Evolutionary conservation across 35 echinoderm and acorn worm species (phyloP).

Genomic region (Holothuria glaberrima): DNA sequence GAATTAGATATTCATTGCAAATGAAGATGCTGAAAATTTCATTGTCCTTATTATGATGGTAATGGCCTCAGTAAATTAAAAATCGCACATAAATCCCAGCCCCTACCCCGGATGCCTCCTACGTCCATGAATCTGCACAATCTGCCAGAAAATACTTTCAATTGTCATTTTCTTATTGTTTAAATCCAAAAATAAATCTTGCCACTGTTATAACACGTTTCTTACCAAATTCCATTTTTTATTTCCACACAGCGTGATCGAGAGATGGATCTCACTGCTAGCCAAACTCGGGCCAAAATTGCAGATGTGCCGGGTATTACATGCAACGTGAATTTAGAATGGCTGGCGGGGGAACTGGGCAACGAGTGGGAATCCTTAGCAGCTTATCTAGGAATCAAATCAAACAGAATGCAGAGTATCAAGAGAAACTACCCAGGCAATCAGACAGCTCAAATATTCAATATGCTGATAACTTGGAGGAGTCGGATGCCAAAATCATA

Average conservation of each 20-base stretch:
- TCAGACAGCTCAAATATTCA: constrained; percentile 71
- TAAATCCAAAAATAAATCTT: too few relatives aligned
- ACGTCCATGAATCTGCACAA: too few relatives aligned
- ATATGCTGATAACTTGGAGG: constrained; percentile 91
- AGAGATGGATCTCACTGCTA: not conserved
- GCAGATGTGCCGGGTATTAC: constrained; percentile 48
- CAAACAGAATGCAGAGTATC: constrained; percentile 93
- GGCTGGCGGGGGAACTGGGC: constrained; percentile 85
- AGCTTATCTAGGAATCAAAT: constrained; percentile 82
- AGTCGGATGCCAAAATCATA: constrained; percentile 79
- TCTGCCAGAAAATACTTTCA: too few relatives aligned
- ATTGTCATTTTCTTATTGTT: too few relatives aligned
- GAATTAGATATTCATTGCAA: too few relatives aligned
- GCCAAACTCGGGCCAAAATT: not conserved
- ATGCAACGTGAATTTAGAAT: constrained; percentile 79
- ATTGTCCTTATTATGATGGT: too few relatives aligned
- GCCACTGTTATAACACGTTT: too few relatives aligned
- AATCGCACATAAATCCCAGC: too few relatives aligned
- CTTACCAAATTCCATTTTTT: not conserved
- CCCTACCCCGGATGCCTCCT: too few relatives aligned
- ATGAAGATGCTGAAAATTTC: too few relatives aligned
- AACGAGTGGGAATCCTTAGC: constrained; percentile 93
- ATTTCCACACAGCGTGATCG: constrained; percentile 9
- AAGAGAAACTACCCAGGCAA: constrained; percentile 75
- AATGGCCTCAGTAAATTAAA: too few relatives aligned